phyloP scores from a whole-genome alignment of 2,113 vertebrate genomes.

The Chaetura pelagica region DNA sequence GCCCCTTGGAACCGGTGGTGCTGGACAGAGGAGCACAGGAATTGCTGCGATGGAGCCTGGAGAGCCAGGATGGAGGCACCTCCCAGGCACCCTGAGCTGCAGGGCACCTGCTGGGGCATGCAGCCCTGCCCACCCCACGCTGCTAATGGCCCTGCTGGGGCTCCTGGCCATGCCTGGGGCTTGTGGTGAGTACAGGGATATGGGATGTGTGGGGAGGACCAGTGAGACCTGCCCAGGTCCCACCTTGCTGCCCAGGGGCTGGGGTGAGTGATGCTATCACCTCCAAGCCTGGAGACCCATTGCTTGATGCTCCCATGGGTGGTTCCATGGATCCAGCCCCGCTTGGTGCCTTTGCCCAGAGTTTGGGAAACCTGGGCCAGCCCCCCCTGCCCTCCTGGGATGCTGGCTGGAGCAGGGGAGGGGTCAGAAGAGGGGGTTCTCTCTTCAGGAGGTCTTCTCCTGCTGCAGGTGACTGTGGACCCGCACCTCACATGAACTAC shows the following conservation, averaged over 20 bases:
- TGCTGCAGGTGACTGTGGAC: slow-evolving; percentile 56
- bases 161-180: neutral
- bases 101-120: fast-evolving
- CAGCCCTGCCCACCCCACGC: fast-evolving
- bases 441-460: neutral
- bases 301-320: neutral
- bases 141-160: slow-evolving; percentile 31
- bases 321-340: neutral
- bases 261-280: neutral
- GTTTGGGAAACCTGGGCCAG: neutral
- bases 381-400: neutral
- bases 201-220: neutral
- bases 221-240: fast-evolving
- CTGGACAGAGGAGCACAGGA: neutral
- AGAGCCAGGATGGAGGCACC: neutral
- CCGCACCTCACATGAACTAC: slow-evolving; percentile 25
- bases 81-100: fast-evolving
- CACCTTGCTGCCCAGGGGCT: neutral
- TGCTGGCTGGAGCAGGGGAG: neutral
- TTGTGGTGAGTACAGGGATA: neutral
- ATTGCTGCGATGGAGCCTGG: neutral
- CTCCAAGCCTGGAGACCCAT: fast-evolving
- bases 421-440: neutral
- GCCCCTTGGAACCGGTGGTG: neutral
- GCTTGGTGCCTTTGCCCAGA: neutral